Evolutionary conservation across 2,888 invertebrate species (phyloP).

Genomic region (Catocala sponsa): DNA sequence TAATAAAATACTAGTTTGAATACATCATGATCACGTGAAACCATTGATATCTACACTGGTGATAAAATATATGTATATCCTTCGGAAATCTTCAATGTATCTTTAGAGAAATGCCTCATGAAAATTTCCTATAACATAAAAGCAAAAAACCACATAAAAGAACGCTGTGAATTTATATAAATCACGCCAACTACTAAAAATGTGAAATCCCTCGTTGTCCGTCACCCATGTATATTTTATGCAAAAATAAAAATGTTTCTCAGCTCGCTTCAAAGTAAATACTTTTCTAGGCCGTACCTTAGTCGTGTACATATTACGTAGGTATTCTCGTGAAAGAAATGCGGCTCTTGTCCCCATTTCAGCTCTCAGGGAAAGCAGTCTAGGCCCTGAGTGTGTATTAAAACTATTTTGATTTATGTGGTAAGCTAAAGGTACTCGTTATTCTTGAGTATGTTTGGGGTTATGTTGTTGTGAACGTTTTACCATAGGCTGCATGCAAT

Average conservation of each 20-base stretch:
- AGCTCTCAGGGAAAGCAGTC: slow-evolving; percentile 29
- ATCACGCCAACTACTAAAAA: not conserved
- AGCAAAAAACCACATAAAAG: too few species aligned
- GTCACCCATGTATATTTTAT: slow-evolving; percentile 17
- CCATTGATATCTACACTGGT: too few species aligned
- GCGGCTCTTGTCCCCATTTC: slow-evolving; percentile 49
- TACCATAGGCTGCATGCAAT: too few species aligned
- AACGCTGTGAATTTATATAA: not conserved
- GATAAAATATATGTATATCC: too few species aligned
- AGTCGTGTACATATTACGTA: slow-evolving; percentile 23
- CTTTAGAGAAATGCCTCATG: too few species aligned
- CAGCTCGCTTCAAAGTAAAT: slow-evolving; percentile 33
- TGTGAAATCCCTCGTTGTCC: slow-evolving; percentile 7
- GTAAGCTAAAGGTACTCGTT: not conserved
- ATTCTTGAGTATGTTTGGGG: not conserved
- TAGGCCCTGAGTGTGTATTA: slow-evolving; percentile 28
- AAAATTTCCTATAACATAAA: too few species aligned
- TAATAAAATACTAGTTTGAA: too few species aligned
- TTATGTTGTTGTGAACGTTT: not conserved
- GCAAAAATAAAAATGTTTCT: slow-evolving; percentile 35
- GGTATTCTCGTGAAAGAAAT: slow-evolving; percentile 51
- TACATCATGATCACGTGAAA: too few species aligned
- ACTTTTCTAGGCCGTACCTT: slow-evolving; percentile 46
- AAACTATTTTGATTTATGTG: slow-evolving; percentile 37
- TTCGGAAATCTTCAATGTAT: too few species aligned